These are phyloP conservation scores for Rhabdomys dilectus DNA, from an alignment of 2,113 vertebrate genomes.

Conservation along the genomic window DNA sequence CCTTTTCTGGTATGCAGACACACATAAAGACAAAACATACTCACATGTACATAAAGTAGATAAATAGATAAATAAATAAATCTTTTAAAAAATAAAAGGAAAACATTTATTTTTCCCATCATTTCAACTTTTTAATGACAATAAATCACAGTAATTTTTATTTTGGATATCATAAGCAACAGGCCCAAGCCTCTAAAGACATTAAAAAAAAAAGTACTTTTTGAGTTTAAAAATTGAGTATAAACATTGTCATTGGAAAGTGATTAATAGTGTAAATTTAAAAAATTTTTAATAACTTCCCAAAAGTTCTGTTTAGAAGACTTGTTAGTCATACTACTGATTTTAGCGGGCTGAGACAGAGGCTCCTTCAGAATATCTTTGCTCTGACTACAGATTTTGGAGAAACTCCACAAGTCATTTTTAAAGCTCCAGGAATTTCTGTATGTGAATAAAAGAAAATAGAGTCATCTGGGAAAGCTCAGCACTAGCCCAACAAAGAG, in stretches of 20 bases:
- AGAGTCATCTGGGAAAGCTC: slow-evolving; percentile 68
- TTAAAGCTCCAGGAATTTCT: slow-evolving; percentile 64
- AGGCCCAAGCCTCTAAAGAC: not conserved
- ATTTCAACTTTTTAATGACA: not conserved
- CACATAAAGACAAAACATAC: not conserved
- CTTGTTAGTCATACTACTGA: not conserved
- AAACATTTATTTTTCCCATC: not conserved
- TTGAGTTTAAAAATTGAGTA: not conserved
- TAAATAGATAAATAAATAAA: not conserved
- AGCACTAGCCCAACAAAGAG: not conserved
- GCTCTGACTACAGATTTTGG: slow-evolving; percentile 68
- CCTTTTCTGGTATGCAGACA: not conserved
- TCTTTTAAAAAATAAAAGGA: not conserved
- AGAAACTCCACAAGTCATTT: slow-evolving; percentile 41
- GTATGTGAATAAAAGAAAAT: slow-evolving; percentile 59
- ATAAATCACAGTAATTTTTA: not conserved
- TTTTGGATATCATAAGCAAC: not conserved
- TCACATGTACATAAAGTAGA: not conserved
- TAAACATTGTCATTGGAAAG: not conserved
- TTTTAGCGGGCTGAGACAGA: not conserved
- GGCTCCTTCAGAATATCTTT: slow-evolving; percentile 38
- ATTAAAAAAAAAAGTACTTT: not conserved
- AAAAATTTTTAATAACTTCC: not conserved
- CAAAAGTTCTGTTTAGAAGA: not conserved
- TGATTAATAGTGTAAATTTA: not conserved